phyloP scores from a whole-genome alignment of 2,113 vertebrate species.

The Macquaria ambigua region DNA sequence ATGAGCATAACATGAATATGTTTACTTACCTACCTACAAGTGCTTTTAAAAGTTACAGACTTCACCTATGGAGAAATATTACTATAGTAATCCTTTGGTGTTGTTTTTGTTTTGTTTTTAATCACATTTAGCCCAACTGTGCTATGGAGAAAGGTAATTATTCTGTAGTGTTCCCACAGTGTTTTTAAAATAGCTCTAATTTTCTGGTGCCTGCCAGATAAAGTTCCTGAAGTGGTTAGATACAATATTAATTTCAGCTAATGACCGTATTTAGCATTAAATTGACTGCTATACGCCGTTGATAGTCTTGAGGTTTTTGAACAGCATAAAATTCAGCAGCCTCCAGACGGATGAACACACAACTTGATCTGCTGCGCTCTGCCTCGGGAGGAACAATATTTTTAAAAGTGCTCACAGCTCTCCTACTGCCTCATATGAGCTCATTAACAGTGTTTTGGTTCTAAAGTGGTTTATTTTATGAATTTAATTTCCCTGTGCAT shows the following conservation, averaged over 20 bases:
- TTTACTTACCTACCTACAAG: not conserved
- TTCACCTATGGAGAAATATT: conserved; percentile 6
- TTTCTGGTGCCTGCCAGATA: conserved; percentile 10
- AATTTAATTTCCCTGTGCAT: conserved; percentile 28
- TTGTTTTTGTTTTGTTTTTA: not conserved
- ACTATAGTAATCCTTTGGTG: not conserved
- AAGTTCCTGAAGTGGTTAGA: conserved; percentile 21
- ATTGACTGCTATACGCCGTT: conserved; percentile 21
- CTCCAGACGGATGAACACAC: conserved; percentile 34
- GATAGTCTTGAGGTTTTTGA: conserved; percentile 14
- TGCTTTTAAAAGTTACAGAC: not conserved
- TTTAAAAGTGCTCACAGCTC: conserved; percentile 26
- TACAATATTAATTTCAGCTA: conserved; percentile 34
- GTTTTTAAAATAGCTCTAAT: not conserved
- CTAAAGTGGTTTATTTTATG: conserved; percentile 34
- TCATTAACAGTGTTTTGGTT: conserved; percentile 46
- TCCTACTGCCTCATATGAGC: conserved; percentile 15
- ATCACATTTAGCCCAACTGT: not conserved
- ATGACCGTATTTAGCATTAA: conserved; percentile 44
- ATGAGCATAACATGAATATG: conserved; percentile 1
- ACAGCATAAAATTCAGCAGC: conserved; percentile 27
- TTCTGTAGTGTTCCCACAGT: not conserved
- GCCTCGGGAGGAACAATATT: conserved; percentile 46
- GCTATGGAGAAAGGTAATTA: not conserved
- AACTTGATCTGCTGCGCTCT: conserved; percentile 22